These are phyloP conservation scores for Mesochorus sp. DNA, from an alignment of 2,888 invertebrate genomes.

Conservation along the genomic window DNA sequence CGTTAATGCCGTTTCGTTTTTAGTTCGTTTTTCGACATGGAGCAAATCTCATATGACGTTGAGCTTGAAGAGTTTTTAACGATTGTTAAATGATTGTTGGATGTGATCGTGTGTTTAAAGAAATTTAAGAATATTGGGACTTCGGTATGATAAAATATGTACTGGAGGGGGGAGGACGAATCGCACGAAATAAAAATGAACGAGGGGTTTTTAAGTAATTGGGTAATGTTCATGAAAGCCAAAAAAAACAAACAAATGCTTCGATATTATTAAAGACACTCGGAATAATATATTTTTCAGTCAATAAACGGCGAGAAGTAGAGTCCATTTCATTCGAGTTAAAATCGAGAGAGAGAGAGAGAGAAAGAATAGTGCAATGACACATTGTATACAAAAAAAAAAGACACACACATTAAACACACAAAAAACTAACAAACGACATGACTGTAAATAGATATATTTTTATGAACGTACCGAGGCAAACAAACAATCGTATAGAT, in stretches of 20 bases:
- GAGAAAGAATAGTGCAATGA: slow-evolving; percentile 18
- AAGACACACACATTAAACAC: slow-evolving; percentile 62
- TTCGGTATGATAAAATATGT: slow-evolving; percentile 8
- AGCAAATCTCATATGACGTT: slow-evolving; percentile 80
- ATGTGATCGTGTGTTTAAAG: slow-evolving; percentile 59
- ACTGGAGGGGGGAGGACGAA: not conserved
- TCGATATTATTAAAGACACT: not conserved
- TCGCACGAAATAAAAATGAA: not conserved
- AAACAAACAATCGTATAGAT: slow-evolving; percentile 76
- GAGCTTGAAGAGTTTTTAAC: slow-evolving; percentile 80
- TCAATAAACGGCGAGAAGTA: slow-evolving; percentile 1
- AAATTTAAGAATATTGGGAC: too few species aligned
- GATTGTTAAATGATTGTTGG: slow-evolving; percentile 77
- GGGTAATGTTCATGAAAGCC: not conserved
- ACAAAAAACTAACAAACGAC: slow-evolving; percentile 58
- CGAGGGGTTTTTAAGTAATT: not conserved
- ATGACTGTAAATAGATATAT: slow-evolving; percentile 75
- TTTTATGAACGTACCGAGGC: slow-evolving; percentile 81
- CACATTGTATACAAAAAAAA: slow-evolving; percentile 67
- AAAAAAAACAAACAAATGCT: not conserved
- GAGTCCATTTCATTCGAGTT: too few species aligned
- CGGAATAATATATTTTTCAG: slow-evolving; percentile 30
- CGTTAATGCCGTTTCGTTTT: too few species aligned
- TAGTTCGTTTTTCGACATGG: too few species aligned
- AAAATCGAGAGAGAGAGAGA: not conserved